Evolutionary conservation across 2,113 vertebrate genomes (phyloP).

Genomic region (Prochilodus magdalenae): DNA sequence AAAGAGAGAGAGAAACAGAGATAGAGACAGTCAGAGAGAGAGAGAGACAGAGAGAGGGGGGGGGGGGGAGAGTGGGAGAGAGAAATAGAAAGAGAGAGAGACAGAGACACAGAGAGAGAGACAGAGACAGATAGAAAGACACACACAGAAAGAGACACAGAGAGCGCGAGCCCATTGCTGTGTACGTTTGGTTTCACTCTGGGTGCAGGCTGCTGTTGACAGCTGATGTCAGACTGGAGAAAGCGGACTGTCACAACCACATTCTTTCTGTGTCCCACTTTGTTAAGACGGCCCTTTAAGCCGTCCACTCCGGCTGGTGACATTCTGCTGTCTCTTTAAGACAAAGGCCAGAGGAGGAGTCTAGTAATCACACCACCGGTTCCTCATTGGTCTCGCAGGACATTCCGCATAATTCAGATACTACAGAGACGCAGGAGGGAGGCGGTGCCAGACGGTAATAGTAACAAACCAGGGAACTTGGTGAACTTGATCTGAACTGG

Average conservation of each 20-base stretch:
- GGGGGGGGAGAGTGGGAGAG: too few relatives aligned
- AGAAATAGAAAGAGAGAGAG: neutral
- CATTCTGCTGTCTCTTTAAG: constrained; percentile 56
- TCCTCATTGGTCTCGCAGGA: constrained; percentile 53
- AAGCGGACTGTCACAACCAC: neutral
- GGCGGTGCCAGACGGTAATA: neutral
- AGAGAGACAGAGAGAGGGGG: too few relatives aligned
- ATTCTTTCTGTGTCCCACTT: neutral
- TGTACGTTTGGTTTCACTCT: neutral
- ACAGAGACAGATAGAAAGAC: neutral
- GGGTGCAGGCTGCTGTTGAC: neutral
- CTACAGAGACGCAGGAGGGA: constrained; percentile 5
- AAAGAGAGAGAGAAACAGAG: too few relatives aligned
- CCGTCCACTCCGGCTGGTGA: neutral
- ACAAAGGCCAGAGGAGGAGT: constrained; percentile 57
- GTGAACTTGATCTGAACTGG: constrained; percentile 20
- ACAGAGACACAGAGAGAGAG: neutral
- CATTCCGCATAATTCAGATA: constrained; percentile 51
- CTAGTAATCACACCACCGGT: constrained; percentile 63
- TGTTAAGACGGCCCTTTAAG: neutral
- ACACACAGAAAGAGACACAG: neutral
- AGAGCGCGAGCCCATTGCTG: neutral
- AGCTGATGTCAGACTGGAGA: neutral
- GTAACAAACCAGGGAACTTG: constrained; percentile 25
- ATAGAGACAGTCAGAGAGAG: too few relatives aligned